Conservation (phyloP, 2,113 vertebrate genomes). For the Balaenoptera acutorostrata region DNA sequence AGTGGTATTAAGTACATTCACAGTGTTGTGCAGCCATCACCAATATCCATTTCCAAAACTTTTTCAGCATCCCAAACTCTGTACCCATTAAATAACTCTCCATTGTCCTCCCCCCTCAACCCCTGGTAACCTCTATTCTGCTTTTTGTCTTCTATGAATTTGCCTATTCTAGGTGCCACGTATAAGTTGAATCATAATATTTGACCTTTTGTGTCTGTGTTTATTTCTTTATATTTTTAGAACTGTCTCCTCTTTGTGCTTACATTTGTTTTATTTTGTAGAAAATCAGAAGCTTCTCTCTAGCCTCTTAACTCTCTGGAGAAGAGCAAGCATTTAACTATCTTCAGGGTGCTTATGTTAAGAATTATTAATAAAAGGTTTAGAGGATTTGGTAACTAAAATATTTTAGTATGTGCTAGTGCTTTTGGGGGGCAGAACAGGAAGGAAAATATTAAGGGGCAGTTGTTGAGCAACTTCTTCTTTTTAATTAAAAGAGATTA, state of each 20-base stretch:
- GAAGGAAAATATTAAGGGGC: background rate
- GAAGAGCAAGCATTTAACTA: background rate
- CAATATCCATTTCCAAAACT: no score
- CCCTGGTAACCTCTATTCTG: no score
- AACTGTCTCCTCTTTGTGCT: background rate
- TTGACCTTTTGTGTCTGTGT: background rate
- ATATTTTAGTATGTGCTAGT: background rate
- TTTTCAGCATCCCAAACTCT: no score
- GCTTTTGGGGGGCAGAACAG: background rate
- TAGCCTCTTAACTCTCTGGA: background rate
- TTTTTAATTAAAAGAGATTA: background rate
- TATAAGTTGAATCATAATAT: background rate
- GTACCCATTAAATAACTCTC: no score
- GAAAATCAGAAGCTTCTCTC: background rate
- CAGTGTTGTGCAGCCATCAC: no score
- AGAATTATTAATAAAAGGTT: background rate
- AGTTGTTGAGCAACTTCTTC: background rate
- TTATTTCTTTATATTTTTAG: background rate
- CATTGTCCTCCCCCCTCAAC: no score
- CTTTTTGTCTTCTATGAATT: background rate
- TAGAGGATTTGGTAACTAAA: background rate
- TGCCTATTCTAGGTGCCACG: background rate
- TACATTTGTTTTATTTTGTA: background rate
- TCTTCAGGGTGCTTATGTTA: background rate
- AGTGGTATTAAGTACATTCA: no score